phyloP scores from a whole-genome alignment of 2,888 invertebrate genomes.

The Ectemnius continuus region DNA sequence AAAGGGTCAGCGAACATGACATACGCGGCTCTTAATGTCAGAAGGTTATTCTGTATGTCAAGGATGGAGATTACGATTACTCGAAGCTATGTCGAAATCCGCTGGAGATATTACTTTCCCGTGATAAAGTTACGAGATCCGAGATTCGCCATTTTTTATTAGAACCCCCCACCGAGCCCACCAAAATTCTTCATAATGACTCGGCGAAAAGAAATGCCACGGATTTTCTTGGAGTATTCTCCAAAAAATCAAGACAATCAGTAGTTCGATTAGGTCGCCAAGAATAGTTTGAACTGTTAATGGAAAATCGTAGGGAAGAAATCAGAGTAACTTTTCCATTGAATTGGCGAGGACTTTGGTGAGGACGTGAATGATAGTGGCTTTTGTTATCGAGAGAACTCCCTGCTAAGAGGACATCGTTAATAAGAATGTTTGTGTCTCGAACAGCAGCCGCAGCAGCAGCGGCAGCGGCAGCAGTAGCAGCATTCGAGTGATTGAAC shows the following conservation, averaged over 20 bases:
- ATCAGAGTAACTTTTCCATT: not conserved
- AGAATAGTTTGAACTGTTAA: too few relatives aligned
- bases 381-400: too few relatives aligned
- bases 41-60: conserved; percentile 54
- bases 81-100: conserved; percentile 43
- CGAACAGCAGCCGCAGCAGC: too few relatives aligned
- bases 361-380: too few relatives aligned
- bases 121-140: conserved; percentile 27
- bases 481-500: too few relatives aligned
- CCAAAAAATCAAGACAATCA: too few relatives aligned
- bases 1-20: conserved; percentile 45
- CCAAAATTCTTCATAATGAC: not conserved
- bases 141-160: not conserved
- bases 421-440: too few relatives aligned
- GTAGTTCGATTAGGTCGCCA: too few relatives aligned
- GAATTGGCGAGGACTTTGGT: not conserved
- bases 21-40: conserved; percentile 33
- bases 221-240: too few relatives aligned
- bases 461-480: too few relatives aligned
- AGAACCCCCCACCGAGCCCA: not conserved
- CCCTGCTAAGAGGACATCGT: too few relatives aligned
- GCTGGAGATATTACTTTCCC: conserved; percentile 32
- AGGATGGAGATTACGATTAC: conserved; percentile 52
- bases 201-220: not conserved
- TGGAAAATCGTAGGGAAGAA: too few relatives aligned